phyloP scores from a whole-genome alignment of 1,140 invertebrate genomes.

The Lepidostoma basale region DNA sequence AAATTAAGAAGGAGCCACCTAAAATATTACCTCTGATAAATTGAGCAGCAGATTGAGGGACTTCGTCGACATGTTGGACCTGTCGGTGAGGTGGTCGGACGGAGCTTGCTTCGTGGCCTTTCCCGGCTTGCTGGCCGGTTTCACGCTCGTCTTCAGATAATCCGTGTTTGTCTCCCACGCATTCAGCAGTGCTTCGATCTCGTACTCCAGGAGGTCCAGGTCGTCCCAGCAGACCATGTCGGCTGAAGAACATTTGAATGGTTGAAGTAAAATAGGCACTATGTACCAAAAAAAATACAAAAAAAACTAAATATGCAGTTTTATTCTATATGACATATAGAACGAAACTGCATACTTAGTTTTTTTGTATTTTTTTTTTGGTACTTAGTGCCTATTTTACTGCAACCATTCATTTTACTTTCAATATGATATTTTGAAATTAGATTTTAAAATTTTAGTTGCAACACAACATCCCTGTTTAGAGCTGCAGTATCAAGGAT shows the following conservation, averaged over 20 bases:
- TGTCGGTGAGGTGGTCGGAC: neutral
- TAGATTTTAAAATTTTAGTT: too few species aligned
- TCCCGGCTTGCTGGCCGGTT: neutral
- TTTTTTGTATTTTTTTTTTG: too few species aligned
- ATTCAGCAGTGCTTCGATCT: neutral
- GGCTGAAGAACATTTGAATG: neutral
- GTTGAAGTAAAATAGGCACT: too few species aligned
- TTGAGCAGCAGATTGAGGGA: constrained; percentile 7
- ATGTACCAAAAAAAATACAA: too few species aligned
- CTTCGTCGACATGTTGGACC: neutral
- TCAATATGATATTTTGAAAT: too few species aligned
- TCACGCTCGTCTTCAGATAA: constrained; percentile 15
- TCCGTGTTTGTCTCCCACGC: constrained; percentile 18
- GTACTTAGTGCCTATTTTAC: too few species aligned
- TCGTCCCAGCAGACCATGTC: constrained; percentile 11
- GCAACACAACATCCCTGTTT: too few species aligned
- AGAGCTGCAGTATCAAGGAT: too few species aligned
- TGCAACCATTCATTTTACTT: too few species aligned
- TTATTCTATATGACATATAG: too few species aligned
- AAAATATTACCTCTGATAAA: constrained; percentile 4
- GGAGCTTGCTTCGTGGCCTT: neutral
- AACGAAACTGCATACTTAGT: too few species aligned
- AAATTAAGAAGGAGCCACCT: neutral
- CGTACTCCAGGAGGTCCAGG: constrained; percentile 3
- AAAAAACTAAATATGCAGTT: too few species aligned